phyloP scores from a whole-genome alignment of 2,888 invertebrate genomes.

The Parthenolecanium corni region DNA sequence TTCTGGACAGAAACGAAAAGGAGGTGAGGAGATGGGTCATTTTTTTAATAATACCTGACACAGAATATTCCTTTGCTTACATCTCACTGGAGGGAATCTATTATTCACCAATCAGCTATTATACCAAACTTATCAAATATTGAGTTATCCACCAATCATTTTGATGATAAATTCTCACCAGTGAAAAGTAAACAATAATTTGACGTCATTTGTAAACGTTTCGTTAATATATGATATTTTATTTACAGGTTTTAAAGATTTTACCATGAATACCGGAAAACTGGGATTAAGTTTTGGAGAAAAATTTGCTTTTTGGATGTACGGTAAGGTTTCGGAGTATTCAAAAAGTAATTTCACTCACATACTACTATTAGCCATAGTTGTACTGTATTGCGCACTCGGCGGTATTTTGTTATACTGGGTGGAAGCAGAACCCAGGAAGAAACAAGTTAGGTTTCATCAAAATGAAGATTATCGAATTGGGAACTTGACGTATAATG shows the following conservation, averaged over 20 bases:
- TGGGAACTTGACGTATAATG: slow-evolving; percentile 5
- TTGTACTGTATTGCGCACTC: slow-evolving; percentile 64
- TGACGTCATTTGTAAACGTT: too few relatives aligned
- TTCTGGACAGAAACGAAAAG: too few relatives aligned
- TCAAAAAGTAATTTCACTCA: slow-evolving; percentile 83
- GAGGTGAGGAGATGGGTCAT: too few relatives aligned
- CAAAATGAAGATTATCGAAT: neutral
- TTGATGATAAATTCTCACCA: too few relatives aligned
- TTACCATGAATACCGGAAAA: slow-evolving; percentile 58
- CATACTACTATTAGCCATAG: slow-evolving; percentile 65
- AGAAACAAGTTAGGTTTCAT: neutral
- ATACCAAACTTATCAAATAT: too few relatives aligned
- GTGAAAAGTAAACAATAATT: too few relatives aligned
- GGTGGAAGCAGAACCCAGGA: slow-evolving; percentile 46
- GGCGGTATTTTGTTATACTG: slow-evolving; percentile 70
- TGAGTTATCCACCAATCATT: too few relatives aligned
- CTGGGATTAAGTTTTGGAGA: slow-evolving; percentile 73
- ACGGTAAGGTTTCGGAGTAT: slow-evolving; percentile 61
- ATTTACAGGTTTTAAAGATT: slow-evolving; percentile 41
- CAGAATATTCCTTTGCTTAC: too few relatives aligned
- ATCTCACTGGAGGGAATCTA: too few relatives aligned
- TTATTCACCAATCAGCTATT: too few relatives aligned
- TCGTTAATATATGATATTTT: too few relatives aligned
- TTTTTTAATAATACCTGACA: too few relatives aligned
- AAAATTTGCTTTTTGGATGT: slow-evolving; percentile 66